These are phyloP conservation scores for Heliconius ismenius DNA, from an alignment of 2,888 invertebrate genomes.

Conservation along the genomic window DNA sequence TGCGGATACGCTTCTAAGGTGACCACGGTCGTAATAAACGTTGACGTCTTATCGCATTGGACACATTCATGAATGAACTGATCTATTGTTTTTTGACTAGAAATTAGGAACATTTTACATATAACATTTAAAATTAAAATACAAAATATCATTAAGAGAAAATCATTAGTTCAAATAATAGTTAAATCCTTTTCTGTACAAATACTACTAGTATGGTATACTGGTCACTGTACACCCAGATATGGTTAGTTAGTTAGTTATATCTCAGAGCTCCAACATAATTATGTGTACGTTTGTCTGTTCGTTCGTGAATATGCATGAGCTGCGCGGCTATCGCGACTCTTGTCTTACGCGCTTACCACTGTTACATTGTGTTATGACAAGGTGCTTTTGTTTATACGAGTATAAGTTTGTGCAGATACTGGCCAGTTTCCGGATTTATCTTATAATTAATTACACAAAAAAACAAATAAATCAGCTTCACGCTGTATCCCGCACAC, in stretches of 20 bases:
- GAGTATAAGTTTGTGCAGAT: neutral
- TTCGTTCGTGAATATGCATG: slow-evolving; percentile 70
- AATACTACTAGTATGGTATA: neutral
- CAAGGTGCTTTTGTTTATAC: slow-evolving; percentile 42
- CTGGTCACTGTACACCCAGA: slow-evolving; percentile 46
- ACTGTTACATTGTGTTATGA: slow-evolving; percentile 57
- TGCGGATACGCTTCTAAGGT: slow-evolving; percentile 59
- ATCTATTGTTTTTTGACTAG: neutral
- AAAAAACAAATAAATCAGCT: neutral
- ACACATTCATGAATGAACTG: slow-evolving; percentile 43
- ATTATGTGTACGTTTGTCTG: slow-evolving; percentile 54
- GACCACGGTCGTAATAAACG: slow-evolving; percentile 49
- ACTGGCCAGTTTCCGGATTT: too few relatives aligned
- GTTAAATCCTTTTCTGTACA: neutral
- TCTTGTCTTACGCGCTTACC: slow-evolving; percentile 51
- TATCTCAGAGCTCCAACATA: slow-evolving; percentile 48
- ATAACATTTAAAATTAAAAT: neutral
- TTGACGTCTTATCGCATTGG: slow-evolving; percentile 38
- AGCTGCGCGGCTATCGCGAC: slow-evolving; percentile 56
- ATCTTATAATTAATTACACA: too few relatives aligned
- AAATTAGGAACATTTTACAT: neutral
- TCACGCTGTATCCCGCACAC: too few relatives aligned
- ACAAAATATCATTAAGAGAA: too few relatives aligned
- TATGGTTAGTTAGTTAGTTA: slow-evolving; percentile 32
- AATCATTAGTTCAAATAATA: neutral